Conservation (phyloP, 2,797 vertebrate genomes). For the Aldrovandia affinis region DNA sequence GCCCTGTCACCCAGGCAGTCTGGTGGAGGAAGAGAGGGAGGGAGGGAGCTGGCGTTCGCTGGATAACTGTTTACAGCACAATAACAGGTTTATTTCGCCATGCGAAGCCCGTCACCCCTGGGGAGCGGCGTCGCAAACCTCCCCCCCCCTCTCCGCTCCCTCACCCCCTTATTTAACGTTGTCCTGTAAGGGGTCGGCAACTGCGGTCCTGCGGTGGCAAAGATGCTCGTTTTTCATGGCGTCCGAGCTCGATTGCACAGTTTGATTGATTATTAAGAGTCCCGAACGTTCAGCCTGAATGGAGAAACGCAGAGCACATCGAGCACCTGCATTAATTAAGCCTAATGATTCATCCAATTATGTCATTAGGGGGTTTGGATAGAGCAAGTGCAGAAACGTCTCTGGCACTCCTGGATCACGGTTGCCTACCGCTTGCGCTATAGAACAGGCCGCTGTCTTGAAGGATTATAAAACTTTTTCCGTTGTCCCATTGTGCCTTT, state of each 20-base stretch:
- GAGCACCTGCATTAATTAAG: background rate
- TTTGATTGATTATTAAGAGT: slow-evolving; percentile 3
- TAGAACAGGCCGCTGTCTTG: background rate
- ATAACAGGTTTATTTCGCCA: background rate
- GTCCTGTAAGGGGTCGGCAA: background rate
- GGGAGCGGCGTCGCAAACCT: too few relatives aligned
- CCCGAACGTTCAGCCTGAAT: background rate
- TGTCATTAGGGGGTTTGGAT: background rate
- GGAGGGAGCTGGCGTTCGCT: background rate
- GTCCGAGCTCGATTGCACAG: background rate
- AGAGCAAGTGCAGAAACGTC: background rate
- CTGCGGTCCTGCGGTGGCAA: too few relatives aligned
- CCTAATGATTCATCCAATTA: background rate
- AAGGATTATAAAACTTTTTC: too few relatives aligned
- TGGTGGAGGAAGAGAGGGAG: background rate
- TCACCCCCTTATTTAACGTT: background rate
- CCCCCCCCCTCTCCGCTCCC: too few relatives aligned
- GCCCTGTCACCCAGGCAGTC: slow-evolving; percentile 14
- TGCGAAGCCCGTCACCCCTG: background rate
- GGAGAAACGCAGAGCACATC: too few relatives aligned
- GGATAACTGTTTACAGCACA: background rate
- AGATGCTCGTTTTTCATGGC: background rate
- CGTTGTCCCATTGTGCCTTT: too few relatives aligned
- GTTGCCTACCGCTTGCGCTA: background rate
- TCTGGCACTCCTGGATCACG: background rate